A percentile compares a stretch with the other conserved stretches of the same genome.
These are phyloP conservation scores for Sphinx pinastri DNA, from an alignment of 2,888 invertebrate species.

Conservation along the genomic window DNA sequence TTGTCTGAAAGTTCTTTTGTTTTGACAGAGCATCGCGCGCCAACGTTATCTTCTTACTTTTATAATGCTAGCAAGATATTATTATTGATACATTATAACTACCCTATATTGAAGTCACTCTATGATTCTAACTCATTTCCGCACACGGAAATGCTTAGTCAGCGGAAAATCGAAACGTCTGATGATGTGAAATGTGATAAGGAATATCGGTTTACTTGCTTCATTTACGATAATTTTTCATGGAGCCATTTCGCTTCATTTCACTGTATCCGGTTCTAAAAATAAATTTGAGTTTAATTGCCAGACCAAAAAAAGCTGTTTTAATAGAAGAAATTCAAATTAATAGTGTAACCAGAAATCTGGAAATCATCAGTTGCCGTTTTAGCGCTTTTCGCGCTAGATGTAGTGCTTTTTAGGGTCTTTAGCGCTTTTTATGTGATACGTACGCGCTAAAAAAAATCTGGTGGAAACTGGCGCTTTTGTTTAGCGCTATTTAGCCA, in stretches of 20 bases:
- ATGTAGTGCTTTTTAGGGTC: too few species aligned
- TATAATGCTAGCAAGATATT: conserved; percentile 8
- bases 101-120: not conserved
- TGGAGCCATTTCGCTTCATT: not conserved
- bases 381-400: too few species aligned
- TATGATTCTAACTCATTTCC: conserved; percentile 36
- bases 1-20: conserved; percentile 31
- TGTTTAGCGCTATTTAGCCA: too few species aligned
- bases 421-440: too few species aligned
- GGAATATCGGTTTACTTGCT: conserved; percentile 36
- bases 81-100: conserved; percentile 26
- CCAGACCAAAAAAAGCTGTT: not conserved
- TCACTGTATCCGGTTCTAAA: not conserved
- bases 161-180: conserved; percentile 45
- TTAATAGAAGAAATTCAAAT: not conserved
- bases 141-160: conserved; percentile 37
- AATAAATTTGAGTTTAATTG: not conserved
- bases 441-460: too few species aligned
- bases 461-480: too few species aligned
- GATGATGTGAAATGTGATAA: conserved; percentile 43
- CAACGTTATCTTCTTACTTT: not conserved
- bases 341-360: not conserved
- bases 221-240: conserved; percentile 34
- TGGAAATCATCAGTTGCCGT: too few species aligned
- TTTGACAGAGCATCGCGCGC: conserved; percentile 23